These are phyloP conservation scores for Rhabdornis inornatus DNA, from an alignment of 2,113 vertebrate species.

Conservation along the genomic window DNA sequence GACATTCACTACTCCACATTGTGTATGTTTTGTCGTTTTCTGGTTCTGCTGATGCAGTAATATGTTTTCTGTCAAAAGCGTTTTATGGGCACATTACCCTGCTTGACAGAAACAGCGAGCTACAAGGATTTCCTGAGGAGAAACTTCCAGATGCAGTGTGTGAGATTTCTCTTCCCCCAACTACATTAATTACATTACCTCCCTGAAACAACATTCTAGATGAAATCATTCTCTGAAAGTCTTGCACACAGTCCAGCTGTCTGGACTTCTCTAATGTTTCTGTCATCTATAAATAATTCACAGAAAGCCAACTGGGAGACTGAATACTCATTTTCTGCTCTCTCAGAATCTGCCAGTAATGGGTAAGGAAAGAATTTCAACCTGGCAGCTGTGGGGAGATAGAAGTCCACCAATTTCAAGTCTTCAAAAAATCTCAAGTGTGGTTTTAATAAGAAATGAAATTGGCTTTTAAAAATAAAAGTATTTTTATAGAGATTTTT, in stretches of 20 bases:
- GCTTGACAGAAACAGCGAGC: conserved; percentile 30
- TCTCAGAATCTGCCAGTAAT: background rate
- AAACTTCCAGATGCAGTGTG: conserved; percentile 38
- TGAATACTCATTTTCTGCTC: background rate
- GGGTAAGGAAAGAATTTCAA: background rate
- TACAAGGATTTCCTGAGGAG: conserved; percentile 49
- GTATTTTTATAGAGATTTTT: background rate
- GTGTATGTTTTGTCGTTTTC: conserved; percentile 22
- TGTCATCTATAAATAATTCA: conserved; percentile 53
- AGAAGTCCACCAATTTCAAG: background rate
- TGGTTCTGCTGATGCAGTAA: conserved; percentile 32
- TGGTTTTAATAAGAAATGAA: background rate
- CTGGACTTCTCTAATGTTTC: conserved; percentile 19
- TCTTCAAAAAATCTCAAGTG: background rate
- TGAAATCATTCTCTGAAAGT: conserved; percentile 42
- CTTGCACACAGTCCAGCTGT: background rate
- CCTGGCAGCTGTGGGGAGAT: background rate
- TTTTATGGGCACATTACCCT: conserved; percentile 22
- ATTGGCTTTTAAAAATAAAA: background rate
- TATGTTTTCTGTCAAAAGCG: conserved; percentile 31
- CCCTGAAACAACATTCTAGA: conserved; percentile 49
- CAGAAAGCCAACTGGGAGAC: background rate
- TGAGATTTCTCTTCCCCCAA: conserved; percentile 21
- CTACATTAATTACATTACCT: conserved; percentile 48
- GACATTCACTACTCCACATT: background rate